Base-by-base conservation (phyloP, 1,140 invertebrate genomes). In the Telenomus remus region DNA sequence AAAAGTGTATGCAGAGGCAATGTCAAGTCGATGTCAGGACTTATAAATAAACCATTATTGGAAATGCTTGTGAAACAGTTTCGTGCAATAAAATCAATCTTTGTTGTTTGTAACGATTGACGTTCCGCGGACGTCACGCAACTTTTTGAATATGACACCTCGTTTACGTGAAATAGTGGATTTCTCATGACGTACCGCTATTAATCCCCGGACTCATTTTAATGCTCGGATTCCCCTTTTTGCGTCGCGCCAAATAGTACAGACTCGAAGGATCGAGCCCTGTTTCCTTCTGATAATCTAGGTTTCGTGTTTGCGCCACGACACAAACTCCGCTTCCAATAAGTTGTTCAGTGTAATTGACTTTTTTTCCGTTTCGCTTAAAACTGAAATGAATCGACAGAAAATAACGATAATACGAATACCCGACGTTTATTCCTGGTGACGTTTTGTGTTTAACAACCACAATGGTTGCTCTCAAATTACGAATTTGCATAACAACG, bases 161-260 rank as follows among this genome's bases (percentile, higher is more conserved):
- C 82, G 84, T 87, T 86, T 85, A 81, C 80, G 82, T 79, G 83
- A 85, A 84, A 82, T 63, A 70, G 66, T 73, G 70, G 79, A 54
- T 78, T 72, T 55, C 74, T 76, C 47, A 65, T 78, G 76, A 64
- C 68, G 74, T 61, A 57, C 61, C 57, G 61, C 39, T 50, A 57
- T 42, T 39, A 27, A 27, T 27, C 19, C n/a, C 19, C 19, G 39
- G 7, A 61, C 56, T 64, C 59, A 51, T 72, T 78, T 44, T 35
- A 14, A 55, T 56, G 65, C 60, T 61, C 61, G 55, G 19, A 27
- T 27, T 27, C 16, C 8, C 37, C 61, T 69, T 69, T 56, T 35
- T 50, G 10, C 33, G 43, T 13, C 56, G 61, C 35, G 69, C 54
- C 51, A 66, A 72, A 69, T 50, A 69, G 65, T 63, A 68, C 6